phyloP scores from a whole-genome alignment of 2,797 vertebrate genomes.

The Psittacula derbiana region DNA sequence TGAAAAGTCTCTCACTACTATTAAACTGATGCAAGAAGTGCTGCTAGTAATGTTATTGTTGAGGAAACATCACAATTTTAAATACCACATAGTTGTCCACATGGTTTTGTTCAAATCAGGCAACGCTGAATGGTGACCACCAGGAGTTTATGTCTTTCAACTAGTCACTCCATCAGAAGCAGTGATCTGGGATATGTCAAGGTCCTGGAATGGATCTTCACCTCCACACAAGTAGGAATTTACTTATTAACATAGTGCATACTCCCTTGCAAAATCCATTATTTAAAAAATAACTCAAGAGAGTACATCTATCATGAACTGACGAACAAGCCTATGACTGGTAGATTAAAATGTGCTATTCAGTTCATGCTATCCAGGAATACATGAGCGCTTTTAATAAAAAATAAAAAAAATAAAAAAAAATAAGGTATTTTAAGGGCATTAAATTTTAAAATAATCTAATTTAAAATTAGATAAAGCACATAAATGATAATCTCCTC shows the following conservation, averaged over 20 bases:
- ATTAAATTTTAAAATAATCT: neutral
- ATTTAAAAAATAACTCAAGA: neutral
- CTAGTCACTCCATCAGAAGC: neutral
- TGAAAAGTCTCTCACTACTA: neutral
- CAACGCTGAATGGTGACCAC: neutral
- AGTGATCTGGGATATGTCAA: neutral
- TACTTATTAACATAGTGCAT: neutral
- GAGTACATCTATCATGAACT: neutral
- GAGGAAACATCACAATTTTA: neutral
- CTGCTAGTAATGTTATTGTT: neutral
- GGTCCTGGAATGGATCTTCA: neutral
- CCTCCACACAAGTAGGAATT: neutral
- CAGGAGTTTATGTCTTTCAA: neutral
- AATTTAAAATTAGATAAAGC: neutral
- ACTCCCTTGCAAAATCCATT: neutral
- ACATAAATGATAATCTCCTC: neutral
- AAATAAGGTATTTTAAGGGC: fast-evolving
- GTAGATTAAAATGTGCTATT: neutral
- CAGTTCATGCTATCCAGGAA: neutral
- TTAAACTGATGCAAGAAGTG: neutral
- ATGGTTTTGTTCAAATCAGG: neutral
- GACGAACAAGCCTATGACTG: neutral
- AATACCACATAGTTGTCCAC: neutral
- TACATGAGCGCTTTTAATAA: neutral
- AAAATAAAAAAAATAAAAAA: neutral